Base-by-base conservation (phyloP, 2,113 vertebrate species). In the Orientallactaga bullata region DNA sequence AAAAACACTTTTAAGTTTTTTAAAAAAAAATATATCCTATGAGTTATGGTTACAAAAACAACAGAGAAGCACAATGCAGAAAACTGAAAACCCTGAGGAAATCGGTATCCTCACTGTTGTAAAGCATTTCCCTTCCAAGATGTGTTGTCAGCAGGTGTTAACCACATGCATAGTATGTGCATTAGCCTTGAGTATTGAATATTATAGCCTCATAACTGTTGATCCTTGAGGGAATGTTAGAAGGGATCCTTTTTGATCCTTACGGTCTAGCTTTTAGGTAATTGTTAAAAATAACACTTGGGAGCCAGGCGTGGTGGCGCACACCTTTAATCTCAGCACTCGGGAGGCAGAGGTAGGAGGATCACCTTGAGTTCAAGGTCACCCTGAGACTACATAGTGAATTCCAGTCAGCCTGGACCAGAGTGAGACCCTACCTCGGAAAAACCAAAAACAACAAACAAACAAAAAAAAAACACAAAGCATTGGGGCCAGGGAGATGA, bases 261-360 rank as follows among this genome's bases (percentile, higher is more conserved):
- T 39, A 9, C 7, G 26, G 42, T 74, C 47, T 83, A 58, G n/a
- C 39, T 77, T 68, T 78, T 79, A 47, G 71, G 35, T 82, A 71
- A 60, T 71, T 95, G 32, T 84, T 91, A 79, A 63, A 61, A 73
- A 58, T 78, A 61, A 78, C 28, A n/a, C n/a, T n/a, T n/a, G n/a
- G n/a, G n/a, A n/a, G n/a, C n/a, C n/a, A n/a, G n/a, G n/a, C n/a
- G n/a, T n/a, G n/a, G n/a, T n/a, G n/a, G n/a, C n/a, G n/a, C n/a
- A n/a, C n/a, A n/a, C n/a, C n/a, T n/a, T n/a, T n/a, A n/a, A n/a
- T n/a, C n/a, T n/a, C n/a, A n/a, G n/a, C n/a, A n/a, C n/a, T n/a
- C n/a, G n/a, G n/a, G n/a, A n/a, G n/a, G n/a, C n/a, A n/a, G n/a
- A n/a, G n/a, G n/a, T n/a, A n/a, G n/a, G n/a, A n/a, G n/a, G n/a